Conservation (phyloP, 2,797 vertebrate species). For the Pteronotus mesoamericanus region DNA sequence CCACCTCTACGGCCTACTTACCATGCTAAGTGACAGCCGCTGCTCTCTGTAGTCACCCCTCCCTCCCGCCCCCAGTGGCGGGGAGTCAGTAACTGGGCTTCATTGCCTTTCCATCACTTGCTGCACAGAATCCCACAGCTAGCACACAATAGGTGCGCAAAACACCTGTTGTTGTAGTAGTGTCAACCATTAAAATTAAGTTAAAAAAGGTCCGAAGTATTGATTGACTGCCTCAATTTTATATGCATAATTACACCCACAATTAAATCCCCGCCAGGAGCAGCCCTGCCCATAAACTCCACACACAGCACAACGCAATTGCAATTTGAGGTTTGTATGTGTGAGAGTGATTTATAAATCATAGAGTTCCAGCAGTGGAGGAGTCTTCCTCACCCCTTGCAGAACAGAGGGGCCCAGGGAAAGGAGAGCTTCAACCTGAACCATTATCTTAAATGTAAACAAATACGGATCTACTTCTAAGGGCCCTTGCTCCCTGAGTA, state of each 20-base stretch:
- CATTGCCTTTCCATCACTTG: background rate
- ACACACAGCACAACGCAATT: too few species aligned
- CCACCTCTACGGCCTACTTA: background rate
- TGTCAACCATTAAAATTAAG: background rate
- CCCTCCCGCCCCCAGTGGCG: too few species aligned
- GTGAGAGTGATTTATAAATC: background rate
- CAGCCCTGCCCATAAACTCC: background rate
- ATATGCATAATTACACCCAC: too few species aligned
- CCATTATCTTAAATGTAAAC: background rate
- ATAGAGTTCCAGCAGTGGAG: background rate
- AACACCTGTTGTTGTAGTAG: background rate
- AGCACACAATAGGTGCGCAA: background rate
- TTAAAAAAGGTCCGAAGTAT: background rate
- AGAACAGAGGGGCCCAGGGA: background rate
- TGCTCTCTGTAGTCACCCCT: background rate
- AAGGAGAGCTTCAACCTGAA: background rate
- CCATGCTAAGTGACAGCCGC: background rate
- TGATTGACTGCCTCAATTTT: background rate
- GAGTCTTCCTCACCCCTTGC: background rate
- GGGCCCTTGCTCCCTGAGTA: background rate
- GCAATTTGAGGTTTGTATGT: background rate
- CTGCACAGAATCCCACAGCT: background rate
- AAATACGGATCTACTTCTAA: background rate
- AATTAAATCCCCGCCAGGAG: background rate
- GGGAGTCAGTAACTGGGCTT: background rate